A percentile compares a stretch with the other conserved stretches of the same genome.
Evolutionary conservation across 2,888 invertebrate genomes (phyloP).

Genomic region (Phaonia tiefii): DNA sequence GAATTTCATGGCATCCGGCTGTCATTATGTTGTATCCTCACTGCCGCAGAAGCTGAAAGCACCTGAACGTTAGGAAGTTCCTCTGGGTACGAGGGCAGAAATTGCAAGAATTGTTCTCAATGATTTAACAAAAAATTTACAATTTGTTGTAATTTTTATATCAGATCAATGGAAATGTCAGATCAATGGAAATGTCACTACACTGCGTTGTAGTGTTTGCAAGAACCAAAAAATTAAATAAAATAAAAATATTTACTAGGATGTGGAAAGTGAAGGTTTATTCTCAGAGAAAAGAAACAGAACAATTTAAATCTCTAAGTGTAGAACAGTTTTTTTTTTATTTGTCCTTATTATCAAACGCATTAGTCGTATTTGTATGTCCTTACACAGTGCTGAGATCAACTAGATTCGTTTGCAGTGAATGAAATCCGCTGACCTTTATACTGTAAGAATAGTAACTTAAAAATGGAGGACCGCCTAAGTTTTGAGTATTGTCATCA

Average conservation of each 20-base stretch:
- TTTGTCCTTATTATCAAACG: constrained; percentile 23
- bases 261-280: constrained; percentile 10
- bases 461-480: no score
- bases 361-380: constrained; percentile 27
- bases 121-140: no score
- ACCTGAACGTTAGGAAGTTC: not conserved
- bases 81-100: not conserved
- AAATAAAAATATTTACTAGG: no score
- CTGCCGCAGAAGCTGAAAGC: not conserved
- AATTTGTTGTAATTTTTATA: not conserved
- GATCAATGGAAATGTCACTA: no score
- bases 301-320: constrained; percentile 14
- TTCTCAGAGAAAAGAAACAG: not conserved
- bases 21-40: constrained; percentile 24
- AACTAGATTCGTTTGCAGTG: no score
- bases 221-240: no score
- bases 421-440: no score
- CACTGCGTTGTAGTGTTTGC: no score
- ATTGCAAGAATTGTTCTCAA: constrained; percentile 1
- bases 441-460: no score
- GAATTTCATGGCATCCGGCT: constrained; percentile 47
- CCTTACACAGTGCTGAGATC: no score
- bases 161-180: not conserved
- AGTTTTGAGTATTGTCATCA: no score
- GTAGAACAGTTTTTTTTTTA: constrained; percentile 6